Base-by-base conservation (phyloP, 1,140 invertebrate genomes). In the Drosophila santomea region DNA sequence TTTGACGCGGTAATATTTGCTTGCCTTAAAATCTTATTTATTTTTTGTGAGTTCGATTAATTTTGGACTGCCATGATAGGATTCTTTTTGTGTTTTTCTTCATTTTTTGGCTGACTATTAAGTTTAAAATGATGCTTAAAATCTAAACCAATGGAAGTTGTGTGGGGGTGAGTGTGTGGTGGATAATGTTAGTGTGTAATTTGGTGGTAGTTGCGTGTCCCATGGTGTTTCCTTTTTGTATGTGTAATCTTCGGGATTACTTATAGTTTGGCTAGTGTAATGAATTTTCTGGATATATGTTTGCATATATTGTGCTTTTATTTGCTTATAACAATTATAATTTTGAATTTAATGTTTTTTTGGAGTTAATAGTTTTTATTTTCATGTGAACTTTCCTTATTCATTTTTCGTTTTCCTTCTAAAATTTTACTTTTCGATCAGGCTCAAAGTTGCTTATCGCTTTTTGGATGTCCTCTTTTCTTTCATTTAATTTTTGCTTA, bases 61-160 rank as follows among this genome's bases (percentile, higher is more conserved):
- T 90, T 86, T 68, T 86, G 59, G 69, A 82, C 71, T 86, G 80
- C 79, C 79, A 62, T 67, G 61, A 89, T 83, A 74, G 55, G 62
- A 74, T 51, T 60, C 56, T 61, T 74, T 79, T 67, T 44, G 52
- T 51, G 55, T 68, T 55, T 61, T 50, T 47, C 12, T 25, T 25
- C 4, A 12, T 50, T 79, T 83, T 80, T 76, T 89, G 81, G 78
- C 83, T 88, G 80, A 82, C 63, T 75, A 86, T 85, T 90, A 85
- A 69, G 66, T 90, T 90, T 68, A 90, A 90, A 86, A 86, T 90
- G 79, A 90, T 91, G 74, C 88, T 90, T 91, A 91, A 90, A 90
- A 76, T 90, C 86, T 91, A 90, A 91, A 91, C 86, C 88, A 91
- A 91, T 91, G 74, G 63, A 83, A 90, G 76, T 66, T 69, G 61